phyloP scores from a whole-genome alignment of 2,888 invertebrate species.

The Hanleya hanleyi region DNA sequence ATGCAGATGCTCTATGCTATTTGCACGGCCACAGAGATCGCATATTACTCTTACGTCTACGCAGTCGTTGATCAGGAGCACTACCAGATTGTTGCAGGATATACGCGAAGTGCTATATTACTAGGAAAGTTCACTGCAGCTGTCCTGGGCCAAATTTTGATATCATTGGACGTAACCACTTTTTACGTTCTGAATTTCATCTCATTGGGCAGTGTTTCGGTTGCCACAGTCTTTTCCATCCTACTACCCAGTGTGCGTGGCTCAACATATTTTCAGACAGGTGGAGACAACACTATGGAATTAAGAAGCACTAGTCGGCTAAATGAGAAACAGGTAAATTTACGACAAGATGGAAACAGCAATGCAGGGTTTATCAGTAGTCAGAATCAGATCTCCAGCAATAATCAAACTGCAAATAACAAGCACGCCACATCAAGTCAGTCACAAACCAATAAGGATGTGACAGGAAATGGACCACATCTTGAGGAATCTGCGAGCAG shows the following conservation, averaged over 20 bases:
- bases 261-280: conserved; percentile 36
- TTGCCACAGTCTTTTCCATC: conserved; percentile 85
- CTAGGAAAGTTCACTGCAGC: conserved; percentile 86
- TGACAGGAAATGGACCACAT: not conserved
- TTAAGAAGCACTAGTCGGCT: not conserved
- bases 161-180: conserved; percentile 80
- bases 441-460: not conserved
- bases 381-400: not conserved
- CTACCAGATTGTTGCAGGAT: conserved; percentile 89
- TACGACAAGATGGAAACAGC: not conserved
- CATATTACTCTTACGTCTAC: conserved; percentile 95
- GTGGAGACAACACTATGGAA: not conserved
- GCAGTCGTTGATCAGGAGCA: conserved; percentile 86
- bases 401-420: not conserved
- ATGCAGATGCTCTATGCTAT: conserved; percentile 87
- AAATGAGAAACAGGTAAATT: not conserved
- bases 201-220: conserved; percentile 82
- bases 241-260: conserved; percentile 78
- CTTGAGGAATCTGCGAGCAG: not conserved
- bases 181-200: conserved; percentile 87
- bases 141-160: conserved; percentile 82
- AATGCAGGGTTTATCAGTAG: not conserved
- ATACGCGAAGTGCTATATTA: conserved; percentile 87
- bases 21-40: conserved; percentile 91
- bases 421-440: not conserved